phyloP scores from a whole-genome alignment of 1,140 invertebrate species.

The Ruditapes philippinarum region DNA sequence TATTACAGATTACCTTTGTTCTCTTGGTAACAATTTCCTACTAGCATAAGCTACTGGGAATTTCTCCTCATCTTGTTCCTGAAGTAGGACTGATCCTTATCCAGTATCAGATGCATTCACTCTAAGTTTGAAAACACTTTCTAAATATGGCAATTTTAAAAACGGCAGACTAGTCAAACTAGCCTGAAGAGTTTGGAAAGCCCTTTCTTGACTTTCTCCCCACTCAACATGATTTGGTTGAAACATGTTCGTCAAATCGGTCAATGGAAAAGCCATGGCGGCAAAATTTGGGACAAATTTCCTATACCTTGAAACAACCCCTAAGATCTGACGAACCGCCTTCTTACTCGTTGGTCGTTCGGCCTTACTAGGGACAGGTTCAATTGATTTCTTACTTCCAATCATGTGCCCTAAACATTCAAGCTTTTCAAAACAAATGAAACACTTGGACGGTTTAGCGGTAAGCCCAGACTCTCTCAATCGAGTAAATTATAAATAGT shows the following conservation, averaged over 20 bases:
- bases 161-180: slow-evolving; percentile 72
- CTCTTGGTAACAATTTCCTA: too few relatives aligned
- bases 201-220: slow-evolving; percentile 65
- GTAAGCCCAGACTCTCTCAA: too few relatives aligned
- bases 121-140: slow-evolving; percentile 78
- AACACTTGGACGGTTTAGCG: not conserved
- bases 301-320: slow-evolving; percentile 66
- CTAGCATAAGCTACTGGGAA: slow-evolving; percentile 76
- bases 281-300: slow-evolving; percentile 86
- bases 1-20: too few relatives aligned
- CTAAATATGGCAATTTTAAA: slow-evolving; percentile 80
- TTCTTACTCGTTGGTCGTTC: slow-evolving; percentile 20
- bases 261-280: slow-evolving; percentile 80
- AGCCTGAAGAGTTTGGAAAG: slow-evolving; percentile 66
- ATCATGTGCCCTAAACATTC: slow-evolving; percentile 29
- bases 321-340: not conserved
- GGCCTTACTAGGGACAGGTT: slow-evolving; percentile 35
- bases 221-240: slow-evolving; percentile 66
- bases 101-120: slow-evolving; percentile 69
- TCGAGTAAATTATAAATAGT: not conserved
- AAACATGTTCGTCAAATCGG: slow-evolving; percentile 71
- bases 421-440: not conserved
- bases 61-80: slow-evolving; percentile 57
- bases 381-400: not conserved
- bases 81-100: slow-evolving; percentile 71